phyloP scores from a whole-genome alignment of 2,888 invertebrate genomes.

The Ormyrus thymus region DNA sequence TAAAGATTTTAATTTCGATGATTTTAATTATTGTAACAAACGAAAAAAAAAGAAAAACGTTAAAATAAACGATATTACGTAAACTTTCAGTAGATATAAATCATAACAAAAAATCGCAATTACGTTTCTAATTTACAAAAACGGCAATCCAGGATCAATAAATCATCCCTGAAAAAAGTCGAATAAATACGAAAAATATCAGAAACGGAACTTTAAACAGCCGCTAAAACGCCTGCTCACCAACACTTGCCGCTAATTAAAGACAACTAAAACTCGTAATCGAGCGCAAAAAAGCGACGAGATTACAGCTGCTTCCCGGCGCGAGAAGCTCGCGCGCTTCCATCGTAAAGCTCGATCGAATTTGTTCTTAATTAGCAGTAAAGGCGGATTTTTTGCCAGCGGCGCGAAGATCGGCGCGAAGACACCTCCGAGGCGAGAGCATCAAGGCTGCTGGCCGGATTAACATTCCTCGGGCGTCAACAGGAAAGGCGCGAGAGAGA shows the following conservation, averaged over 20 bases:
- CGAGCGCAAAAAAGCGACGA: neutral
- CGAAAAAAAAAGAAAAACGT: no score
- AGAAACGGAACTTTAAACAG: neutral
- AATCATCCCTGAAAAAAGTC: no score
- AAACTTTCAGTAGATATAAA: no score
- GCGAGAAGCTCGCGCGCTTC: no score
- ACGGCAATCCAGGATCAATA: no score
- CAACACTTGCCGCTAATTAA: neutral
- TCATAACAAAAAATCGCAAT: no score
- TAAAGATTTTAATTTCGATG: no score
- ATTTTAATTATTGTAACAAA: no score
- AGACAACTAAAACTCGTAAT: neutral
- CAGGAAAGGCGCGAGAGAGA: slow-evolving; percentile 54
- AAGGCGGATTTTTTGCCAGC: slow-evolving; percentile 20
- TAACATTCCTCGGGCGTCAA: slow-evolving; percentile 56
- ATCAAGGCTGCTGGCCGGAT: slow-evolving; percentile 53
- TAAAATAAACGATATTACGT: no score
- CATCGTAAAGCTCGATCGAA: neutral
- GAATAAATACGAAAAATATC: neutral
- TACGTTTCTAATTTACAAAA: no score
- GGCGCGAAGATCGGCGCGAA: slow-evolving; percentile 7
- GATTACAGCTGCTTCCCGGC: neutral
- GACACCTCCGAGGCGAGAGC: slow-evolving; percentile 10
- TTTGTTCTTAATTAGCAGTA: slow-evolving; percentile 31
- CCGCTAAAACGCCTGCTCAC: neutral